Conservation (phyloP, 2,113 vertebrate genomes). For the Aix galericulata region DNA sequence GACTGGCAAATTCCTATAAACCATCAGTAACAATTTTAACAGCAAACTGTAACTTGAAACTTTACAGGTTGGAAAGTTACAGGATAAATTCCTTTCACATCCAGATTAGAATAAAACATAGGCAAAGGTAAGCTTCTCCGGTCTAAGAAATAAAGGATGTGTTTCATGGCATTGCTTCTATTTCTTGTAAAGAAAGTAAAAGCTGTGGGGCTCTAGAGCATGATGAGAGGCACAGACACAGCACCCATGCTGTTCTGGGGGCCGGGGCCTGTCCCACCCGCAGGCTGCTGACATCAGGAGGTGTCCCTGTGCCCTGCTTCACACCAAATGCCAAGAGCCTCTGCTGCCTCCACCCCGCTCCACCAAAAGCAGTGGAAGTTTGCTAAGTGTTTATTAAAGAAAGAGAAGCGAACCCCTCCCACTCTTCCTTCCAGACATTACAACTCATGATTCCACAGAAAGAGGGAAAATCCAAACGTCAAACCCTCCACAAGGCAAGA, state of each 20-base stretch:
- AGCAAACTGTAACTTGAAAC: background rate
- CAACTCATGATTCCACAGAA: background rate
- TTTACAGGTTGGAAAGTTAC: background rate
- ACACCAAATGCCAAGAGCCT: background rate
- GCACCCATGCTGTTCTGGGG: rapidly evolving
- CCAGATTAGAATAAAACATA: background rate
- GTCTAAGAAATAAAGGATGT: background rate
- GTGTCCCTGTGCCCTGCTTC: background rate
- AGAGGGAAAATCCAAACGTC: background rate
- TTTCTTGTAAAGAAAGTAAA: background rate
- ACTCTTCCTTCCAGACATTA: background rate
- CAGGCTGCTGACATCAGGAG: background rate
- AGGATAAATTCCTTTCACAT: background rate
- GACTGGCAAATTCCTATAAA: background rate
- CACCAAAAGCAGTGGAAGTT: background rate
- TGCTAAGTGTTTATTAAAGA: background rate
- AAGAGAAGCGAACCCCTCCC: background rate
- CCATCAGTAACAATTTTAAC: background rate
- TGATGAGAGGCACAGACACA: background rate
- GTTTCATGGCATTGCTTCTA: background rate
- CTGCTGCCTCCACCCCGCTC: background rate
- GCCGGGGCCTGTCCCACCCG: background rate
- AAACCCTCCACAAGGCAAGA: background rate
- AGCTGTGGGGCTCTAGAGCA: background rate
- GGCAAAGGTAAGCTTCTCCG: background rate